Evolutionary conservation across 2,113 vertebrate genomes (phyloP).

Genomic region (Rhynchopsitta pachyrhyncha): DNA sequence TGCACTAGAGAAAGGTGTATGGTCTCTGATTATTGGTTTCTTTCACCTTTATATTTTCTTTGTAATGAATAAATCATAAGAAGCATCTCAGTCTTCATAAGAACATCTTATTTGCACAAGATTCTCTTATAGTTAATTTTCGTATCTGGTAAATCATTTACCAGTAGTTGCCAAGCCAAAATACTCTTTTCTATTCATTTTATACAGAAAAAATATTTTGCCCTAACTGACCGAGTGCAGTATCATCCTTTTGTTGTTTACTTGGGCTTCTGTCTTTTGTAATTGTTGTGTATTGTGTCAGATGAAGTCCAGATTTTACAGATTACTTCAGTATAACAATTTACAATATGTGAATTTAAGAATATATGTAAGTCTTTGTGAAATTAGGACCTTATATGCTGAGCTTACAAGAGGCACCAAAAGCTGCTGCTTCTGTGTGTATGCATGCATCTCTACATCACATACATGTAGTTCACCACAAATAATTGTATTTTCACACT

Average conservation of each 20-base stretch:
- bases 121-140: background rate
- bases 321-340: background rate
- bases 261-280: background rate
- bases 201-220: background rate
- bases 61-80: background rate
- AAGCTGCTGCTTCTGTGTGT: background rate
- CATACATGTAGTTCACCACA: background rate
- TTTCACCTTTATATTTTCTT: background rate
- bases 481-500: background rate
- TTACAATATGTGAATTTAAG: background rate
- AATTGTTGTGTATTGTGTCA: background rate
- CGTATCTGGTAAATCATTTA: background rate
- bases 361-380: background rate
- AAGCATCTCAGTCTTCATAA: background rate
- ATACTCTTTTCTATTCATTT: background rate
- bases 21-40: background rate
- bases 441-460: background rate
- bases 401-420: background rate
- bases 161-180: background rate
- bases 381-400: background rate
- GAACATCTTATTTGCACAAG: background rate
- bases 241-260: background rate
- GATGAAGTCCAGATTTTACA: background rate
- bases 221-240: background rate
- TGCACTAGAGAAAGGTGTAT: background rate